A percentile compares a stretch with the other conserved stretches of the same genome.
Conservation (phyloP, 1,140 invertebrate species). For the Meloidogyne chitwoodi region DNA sequence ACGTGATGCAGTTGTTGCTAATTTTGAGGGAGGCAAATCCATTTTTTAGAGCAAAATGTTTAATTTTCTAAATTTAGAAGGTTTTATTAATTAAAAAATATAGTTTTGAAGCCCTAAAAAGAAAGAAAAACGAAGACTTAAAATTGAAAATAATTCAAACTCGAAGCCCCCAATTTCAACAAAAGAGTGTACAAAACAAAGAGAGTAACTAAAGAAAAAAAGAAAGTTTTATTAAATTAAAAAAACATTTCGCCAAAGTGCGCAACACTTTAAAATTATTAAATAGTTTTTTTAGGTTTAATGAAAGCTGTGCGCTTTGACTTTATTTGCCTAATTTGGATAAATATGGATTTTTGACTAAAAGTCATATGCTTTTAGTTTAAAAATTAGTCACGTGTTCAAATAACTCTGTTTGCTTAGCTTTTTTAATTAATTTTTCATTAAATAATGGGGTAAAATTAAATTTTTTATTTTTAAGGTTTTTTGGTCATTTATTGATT, state of each 20-base stretch:
- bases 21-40: slow-evolving; percentile 18
- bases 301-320: neutral
- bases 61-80: neutral
- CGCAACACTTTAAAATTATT: neutral
- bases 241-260: neutral
- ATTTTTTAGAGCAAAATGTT: neutral
- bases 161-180: neutral
- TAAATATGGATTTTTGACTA: neutral
- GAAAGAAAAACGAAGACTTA: neutral
- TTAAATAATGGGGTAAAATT: neutral
- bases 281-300: neutral
- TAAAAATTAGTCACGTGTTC: neutral
- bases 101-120: no score
- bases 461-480: neutral
- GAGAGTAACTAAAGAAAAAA: neutral
- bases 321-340: neutral
- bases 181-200: neutral
- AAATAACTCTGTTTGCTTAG: neutral
- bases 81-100: no score
- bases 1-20: slow-evolving; percentile 15
- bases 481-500: neutral
- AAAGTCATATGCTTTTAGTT: neutral
- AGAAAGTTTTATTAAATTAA: neutral
- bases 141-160: neutral
- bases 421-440: neutral